Conservation (phyloP, 1,140 invertebrate genomes). For the Paracyclopina nana region DNA sequence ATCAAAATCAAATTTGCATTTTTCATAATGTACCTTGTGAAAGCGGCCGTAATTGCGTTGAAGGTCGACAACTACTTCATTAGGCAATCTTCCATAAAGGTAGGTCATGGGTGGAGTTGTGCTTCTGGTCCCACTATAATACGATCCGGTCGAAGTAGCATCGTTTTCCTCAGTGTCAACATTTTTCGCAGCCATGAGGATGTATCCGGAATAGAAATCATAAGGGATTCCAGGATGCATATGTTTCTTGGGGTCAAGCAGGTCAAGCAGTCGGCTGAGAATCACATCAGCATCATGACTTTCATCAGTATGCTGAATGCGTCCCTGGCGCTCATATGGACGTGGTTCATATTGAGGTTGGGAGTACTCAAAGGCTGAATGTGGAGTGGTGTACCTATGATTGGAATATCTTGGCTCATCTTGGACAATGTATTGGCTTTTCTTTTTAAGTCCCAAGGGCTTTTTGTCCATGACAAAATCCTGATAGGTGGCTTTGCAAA, state of each 20-base stretch:
- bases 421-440: no score
- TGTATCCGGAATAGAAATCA: background rate
- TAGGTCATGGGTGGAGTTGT: no score
- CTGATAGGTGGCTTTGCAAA: no score
- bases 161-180: background rate
- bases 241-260: background rate
- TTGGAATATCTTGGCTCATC: no score
- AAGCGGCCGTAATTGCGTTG: slow-evolving; percentile 4
- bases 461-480: no score
- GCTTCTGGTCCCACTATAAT: no score
- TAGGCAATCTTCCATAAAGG: background rate
- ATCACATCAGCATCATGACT: background rate
- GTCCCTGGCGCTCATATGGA: no score
- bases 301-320: background rate
- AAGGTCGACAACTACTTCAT: background rate
- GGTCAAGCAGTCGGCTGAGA: background rate
- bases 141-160: background rate
- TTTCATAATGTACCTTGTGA: background rate
- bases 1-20: no score
- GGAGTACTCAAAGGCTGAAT: no score
- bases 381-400: no score
- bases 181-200: background rate
- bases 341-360: no score
- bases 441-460: no score
- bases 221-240: background rate